These are phyloP conservation scores for Sebastes miniatus DNA, from an alignment of 2,797 vertebrate genomes.

Conservation along the genomic window DNA sequence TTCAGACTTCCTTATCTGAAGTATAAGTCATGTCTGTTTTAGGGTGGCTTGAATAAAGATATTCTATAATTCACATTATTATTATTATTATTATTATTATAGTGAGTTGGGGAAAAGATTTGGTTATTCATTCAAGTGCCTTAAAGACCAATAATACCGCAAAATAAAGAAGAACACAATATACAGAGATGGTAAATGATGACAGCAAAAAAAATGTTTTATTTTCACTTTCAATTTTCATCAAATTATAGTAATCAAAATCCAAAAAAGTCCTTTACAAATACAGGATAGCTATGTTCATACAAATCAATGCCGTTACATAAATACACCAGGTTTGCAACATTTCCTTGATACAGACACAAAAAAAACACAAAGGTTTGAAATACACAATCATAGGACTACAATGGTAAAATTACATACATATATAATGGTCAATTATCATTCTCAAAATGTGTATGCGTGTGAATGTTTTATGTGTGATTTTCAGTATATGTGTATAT, in stretches of 20 bases:
- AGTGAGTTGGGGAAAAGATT: not conserved
- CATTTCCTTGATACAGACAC: slow-evolving; percentile 56
- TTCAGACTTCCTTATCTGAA: too few species aligned
- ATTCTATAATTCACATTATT: too few species aligned
- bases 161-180: not conserved
- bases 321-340: slow-evolving; percentile 73
- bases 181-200: not conserved
- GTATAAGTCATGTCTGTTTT: not conserved
- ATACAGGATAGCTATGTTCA: slow-evolving; percentile 60
- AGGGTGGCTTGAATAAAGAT: not conserved
- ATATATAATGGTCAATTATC: slow-evolving; percentile 48
- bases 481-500: slow-evolving; percentile 8
- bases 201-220: slow-evolving; percentile 56
- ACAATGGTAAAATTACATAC: slow-evolving; percentile 58
- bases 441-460: slow-evolving; percentile 38
- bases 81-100: too few species aligned
- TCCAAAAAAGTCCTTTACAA: slow-evolving; percentile 54
- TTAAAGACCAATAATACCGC: not conserved
- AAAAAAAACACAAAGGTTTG: slow-evolving; percentile 26
- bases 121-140: not conserved
- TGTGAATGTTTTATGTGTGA: not conserved
- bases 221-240: slow-evolving; percentile 56
- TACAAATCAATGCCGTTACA: slow-evolving; percentile 68
- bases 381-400: slow-evolving; percentile 52
- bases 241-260: slow-evolving; percentile 58